Conservation (phyloP, 2,797 vertebrate species). For the Carcharodon carcharias region DNA sequence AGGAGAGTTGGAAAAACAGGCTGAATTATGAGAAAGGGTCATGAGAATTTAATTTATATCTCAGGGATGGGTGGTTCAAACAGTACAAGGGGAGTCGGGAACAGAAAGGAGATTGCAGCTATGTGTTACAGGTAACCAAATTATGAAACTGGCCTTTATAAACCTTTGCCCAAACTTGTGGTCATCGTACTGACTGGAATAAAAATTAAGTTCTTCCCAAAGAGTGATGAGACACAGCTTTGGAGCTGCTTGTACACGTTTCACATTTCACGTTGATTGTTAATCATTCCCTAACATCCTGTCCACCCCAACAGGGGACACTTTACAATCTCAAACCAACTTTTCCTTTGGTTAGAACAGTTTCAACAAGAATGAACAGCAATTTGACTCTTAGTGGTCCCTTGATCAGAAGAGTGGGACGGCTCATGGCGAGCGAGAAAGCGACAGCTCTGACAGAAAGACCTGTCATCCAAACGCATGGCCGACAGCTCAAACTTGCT, state of each 20-base stretch:
- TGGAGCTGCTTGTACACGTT: neutral
- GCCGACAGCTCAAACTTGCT: neutral
- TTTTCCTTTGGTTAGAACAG: neutral
- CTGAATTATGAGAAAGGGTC: too few relatives aligned
- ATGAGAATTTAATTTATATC: too few relatives aligned
- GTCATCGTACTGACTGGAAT: neutral
- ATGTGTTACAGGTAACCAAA: too few relatives aligned
- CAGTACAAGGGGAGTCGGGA: too few relatives aligned
- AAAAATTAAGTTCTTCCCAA: neutral
- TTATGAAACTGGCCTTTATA: too few relatives aligned
- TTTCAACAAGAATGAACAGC: neutral
- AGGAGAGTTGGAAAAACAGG: too few relatives aligned
- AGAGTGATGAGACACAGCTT: neutral
- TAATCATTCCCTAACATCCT: neutral
- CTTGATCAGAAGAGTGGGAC: neutral
- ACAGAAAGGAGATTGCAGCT: too few relatives aligned
- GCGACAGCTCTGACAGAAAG: neutral
- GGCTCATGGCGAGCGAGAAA: neutral
- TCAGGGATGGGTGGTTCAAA: too few relatives aligned
- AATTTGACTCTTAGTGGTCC: neutral
- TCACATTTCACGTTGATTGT: neutral
- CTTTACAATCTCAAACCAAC: neutral
- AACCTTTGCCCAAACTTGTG: neutral
- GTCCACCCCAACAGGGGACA: neutral
- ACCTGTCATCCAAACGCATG: neutral